These are phyloP conservation scores for Drosophila picticornis DNA, from an alignment of 2,888 invertebrate species.

Conservation along the genomic window DNA sequence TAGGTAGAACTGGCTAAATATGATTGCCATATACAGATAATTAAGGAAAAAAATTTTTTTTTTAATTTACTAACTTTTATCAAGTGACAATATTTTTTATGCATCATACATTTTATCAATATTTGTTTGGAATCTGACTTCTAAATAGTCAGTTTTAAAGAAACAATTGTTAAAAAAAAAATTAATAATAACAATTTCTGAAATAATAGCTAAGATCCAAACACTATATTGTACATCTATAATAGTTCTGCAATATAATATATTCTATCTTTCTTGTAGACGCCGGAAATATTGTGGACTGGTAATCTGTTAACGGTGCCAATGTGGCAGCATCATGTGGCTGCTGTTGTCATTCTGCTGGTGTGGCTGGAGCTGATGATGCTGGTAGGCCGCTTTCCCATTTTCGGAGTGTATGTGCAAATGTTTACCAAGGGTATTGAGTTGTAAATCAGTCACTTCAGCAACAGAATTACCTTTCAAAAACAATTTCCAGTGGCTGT, in stretches of 20 bases:
- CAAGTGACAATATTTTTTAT: neutral
- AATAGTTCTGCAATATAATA: neutral
- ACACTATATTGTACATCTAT: neutral
- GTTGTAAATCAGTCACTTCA: neutral
- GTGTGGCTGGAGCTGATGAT: slow-evolving; percentile 95
- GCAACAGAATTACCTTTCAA: neutral
- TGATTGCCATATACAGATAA: neutral
- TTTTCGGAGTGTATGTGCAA: slow-evolving; percentile 94
- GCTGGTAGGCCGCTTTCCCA: slow-evolving; percentile 93
- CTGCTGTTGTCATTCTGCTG: slow-evolving; percentile 91
- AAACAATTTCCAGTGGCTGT: slow-evolving; percentile 87
- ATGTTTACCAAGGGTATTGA: slow-evolving; percentile 91
- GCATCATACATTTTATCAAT: neutral
- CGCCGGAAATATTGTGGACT: slow-evolving; percentile 81
- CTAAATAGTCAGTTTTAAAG: neutral
- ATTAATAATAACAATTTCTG: neutral
- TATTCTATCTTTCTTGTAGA: slow-evolving; percentile 55
- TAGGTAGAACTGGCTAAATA: neutral
- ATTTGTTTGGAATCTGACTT: too few species aligned
- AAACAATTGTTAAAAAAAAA: neutral
- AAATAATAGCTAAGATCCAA: neutral
- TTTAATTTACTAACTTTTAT: too few species aligned
- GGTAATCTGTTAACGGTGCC: slow-evolving; percentile 82
- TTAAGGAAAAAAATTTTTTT: neutral
- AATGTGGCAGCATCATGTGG: slow-evolving; percentile 92